A percentile compares a stretch with the other conserved stretches of the same genome.
phyloP scores from a whole-genome alignment of 2,113 vertebrate genomes.

The Engraulis encrasicolus region DNA sequence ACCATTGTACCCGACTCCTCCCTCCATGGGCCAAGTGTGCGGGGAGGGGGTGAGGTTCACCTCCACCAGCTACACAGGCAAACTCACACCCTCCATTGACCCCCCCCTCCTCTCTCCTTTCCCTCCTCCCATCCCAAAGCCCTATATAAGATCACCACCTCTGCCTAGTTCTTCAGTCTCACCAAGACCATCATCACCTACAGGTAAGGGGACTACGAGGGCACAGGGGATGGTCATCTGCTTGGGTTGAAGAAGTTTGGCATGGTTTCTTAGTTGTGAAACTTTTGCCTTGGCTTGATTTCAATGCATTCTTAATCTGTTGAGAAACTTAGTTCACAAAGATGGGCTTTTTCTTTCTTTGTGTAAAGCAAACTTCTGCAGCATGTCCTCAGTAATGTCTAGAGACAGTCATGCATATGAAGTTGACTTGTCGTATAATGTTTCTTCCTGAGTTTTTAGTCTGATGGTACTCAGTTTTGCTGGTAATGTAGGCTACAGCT shows the following conservation, averaged over 20 bases:
- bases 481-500: neutral
- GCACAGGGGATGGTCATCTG: neutral
- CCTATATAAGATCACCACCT: slow-evolving; percentile 69
- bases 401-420: no score
- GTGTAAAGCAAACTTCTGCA: no score
- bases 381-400: no score
- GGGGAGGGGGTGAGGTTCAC: slow-evolving; percentile 78
- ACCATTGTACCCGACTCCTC: slow-evolving; percentile 72
- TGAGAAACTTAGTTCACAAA: neutral
- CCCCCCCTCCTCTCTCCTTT: slow-evolving; percentile 48
- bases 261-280: neutral
- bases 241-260: neutral
- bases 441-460: neutral
- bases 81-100: slow-evolving; percentile 39
- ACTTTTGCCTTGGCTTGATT: neutral
- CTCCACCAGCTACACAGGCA: slow-evolving; percentile 77
- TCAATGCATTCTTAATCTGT: neutral
- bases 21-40: slow-evolving; percentile 53
- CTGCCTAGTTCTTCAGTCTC: slow-evolving; percentile 64
- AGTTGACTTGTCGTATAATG: no score
- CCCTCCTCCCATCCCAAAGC: slow-evolving; percentile 43
- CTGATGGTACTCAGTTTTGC: neutral
- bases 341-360: no score
- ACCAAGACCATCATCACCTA: slow-evolving; percentile 57
- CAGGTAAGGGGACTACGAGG: slow-evolving; percentile 76